Conservation (phyloP, 1,140 invertebrate genomes). For the Lepidurus apus region DNA sequence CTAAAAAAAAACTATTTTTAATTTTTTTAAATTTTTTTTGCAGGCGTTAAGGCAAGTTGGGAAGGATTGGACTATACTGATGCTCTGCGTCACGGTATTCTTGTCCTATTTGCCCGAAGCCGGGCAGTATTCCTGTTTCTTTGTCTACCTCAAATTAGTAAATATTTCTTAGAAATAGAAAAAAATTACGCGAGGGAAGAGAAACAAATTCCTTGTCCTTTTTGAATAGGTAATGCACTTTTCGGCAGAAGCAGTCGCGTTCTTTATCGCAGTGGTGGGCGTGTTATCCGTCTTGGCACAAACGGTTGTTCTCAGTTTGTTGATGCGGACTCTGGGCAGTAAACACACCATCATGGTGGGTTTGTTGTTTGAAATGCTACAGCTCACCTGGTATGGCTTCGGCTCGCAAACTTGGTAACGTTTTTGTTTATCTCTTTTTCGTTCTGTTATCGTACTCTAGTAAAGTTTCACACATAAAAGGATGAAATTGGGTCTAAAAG, state of each 20-base stretch:
- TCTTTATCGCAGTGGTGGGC: constrained; percentile 96
- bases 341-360: constrained; percentile 98
- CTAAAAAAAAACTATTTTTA: neutral
- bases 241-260: constrained; percentile 85
- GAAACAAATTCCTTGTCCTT: neutral
- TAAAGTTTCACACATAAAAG: neutral
- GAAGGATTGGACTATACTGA: constrained; percentile 90
- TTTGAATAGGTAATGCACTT: constrained; percentile 79
- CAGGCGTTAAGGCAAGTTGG: constrained; percentile 86
- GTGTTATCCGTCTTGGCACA: constrained; percentile 94
- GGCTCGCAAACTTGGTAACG: constrained; percentile 71
- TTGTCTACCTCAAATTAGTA: constrained; percentile 95
- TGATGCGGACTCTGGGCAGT: constrained; percentile 86
- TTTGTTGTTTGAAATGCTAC: constrained; percentile 91
- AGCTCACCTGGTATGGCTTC: constrained; percentile 95
- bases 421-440: constrained; percentile 31
- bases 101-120: constrained; percentile 97
- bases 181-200: neutral
- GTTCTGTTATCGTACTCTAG: neutral
- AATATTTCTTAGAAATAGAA: constrained; percentile 39
- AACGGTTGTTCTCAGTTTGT: constrained; percentile 52
- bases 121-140: constrained; percentile 99
- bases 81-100: constrained; percentile 95
- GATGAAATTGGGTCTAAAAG: constrained; percentile 1
- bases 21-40: constrained; percentile 37